These are phyloP conservation scores for Papilio xuthus DNA, from an alignment of 1,140 invertebrate species.

Conservation along the genomic window DNA sequence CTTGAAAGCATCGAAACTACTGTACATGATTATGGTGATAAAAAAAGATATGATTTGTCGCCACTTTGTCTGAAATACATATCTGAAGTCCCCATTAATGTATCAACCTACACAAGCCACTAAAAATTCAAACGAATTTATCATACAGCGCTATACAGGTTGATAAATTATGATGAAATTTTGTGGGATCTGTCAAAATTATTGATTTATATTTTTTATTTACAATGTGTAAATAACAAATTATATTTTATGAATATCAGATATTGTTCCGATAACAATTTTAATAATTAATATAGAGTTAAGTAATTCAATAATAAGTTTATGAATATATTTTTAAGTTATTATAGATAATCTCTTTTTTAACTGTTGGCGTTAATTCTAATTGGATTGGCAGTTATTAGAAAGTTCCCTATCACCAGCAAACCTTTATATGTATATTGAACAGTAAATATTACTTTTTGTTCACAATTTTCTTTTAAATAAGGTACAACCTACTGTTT, in stretches of 20 bases:
- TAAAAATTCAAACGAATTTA: background rate
- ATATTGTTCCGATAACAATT: too few species aligned
- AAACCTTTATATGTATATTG: background rate
- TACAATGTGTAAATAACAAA: background rate
- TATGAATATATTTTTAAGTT: too few species aligned
- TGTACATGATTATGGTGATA: slow-evolving; percentile 43
- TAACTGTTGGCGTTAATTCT: slow-evolving; percentile 30
- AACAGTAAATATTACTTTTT: background rate
- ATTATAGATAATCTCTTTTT: too few species aligned
- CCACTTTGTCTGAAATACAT: slow-evolving; percentile 24
- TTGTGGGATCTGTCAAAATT: background rate
- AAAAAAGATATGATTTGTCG: slow-evolving; percentile 18
- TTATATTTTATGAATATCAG: background rate
- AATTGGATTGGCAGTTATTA: slow-evolving; percentile 32
- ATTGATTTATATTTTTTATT: background rate
- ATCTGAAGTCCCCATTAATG: background rate
- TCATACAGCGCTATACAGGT: background rate
- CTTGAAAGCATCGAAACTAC: slow-evolving; percentile 52
- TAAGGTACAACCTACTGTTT: too few species aligned
- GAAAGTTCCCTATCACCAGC: slow-evolving; percentile 7
- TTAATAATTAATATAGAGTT: too few species aligned
- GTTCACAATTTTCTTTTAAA: too few species aligned
- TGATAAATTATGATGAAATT: background rate
- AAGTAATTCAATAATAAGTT: too few species aligned
- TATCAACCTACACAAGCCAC: slow-evolving; percentile 3